Evolutionary conservation across 2,797 vertebrate species (phyloP), one percentile per base, ranked within the genome.

Genomic region (Lagocephalus sceleratus): DNA sequence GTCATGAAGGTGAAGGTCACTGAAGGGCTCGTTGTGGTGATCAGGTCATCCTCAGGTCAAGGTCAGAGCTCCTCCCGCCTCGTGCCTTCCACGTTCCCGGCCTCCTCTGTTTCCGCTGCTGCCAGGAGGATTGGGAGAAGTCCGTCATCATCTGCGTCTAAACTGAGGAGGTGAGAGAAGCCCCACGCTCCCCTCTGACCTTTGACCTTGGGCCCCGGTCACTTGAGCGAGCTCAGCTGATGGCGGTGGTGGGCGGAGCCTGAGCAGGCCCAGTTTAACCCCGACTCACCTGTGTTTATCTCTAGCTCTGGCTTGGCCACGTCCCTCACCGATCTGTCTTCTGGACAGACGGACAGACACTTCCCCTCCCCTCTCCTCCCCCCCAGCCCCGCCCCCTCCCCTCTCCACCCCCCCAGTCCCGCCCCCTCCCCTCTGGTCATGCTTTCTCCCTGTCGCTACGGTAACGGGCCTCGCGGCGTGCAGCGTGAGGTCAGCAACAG

Each of bases 251-350:
- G 23, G 23, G 23, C 23, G 29, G 39, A 20, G 38, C 22, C 50
- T 7, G 50, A n/a, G n/a, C n/a, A n/a, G n/a, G n/a, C n/a, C n/a
- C n/a, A n/a, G 38, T 22, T 11, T 42, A 15, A 42, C 0, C 39
- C 39, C 17, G 49, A 15, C 17, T 40, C 14, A n/a, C 4, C 51
- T 55, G 53, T 46, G 42, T 46, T 3, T 23, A 1, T 35, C 32
- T 14, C 12, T 54, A 92, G 90, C 91, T 93, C 94, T 57, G 91
- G 95, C 76, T 90, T 97, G 91, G 92, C 94, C 90, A 93, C 87
- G 88, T 99, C 96, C 57, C 92, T 98, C 79, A 91, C 93, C 67
- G 95, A 96, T 89, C 88, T 99, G 78, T 94, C 93, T 14, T 81
- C 81, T 25, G 83, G n/a, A n/a, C 82, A 21, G 73, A 91, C 11